Conservation (phyloP, 2,888 invertebrate species). For the Phrixothrix hirtus region DNA sequence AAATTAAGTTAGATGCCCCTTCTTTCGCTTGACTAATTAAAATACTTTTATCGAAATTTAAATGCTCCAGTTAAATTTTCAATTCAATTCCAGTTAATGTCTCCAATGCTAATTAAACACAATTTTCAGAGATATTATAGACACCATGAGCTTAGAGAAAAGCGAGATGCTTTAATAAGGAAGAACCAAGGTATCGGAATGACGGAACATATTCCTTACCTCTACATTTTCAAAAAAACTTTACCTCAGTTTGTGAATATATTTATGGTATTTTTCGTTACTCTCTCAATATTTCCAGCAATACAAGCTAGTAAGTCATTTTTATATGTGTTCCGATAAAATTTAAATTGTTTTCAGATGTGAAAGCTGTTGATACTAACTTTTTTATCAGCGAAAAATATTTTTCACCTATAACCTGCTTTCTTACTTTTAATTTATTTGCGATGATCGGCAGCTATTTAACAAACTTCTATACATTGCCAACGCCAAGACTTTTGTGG, state of each 20-base stretch:
- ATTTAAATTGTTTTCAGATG: constrained; percentile 52
- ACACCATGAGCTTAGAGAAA: constrained; percentile 75
- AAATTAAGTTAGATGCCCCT: no score
- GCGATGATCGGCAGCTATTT: constrained; percentile 91
- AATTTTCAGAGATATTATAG: constrained; percentile 80
- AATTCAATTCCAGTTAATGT: no score
- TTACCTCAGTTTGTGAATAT: constrained; percentile 88
- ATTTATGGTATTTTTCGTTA: constrained; percentile 90
- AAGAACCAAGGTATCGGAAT: constrained; percentile 53
- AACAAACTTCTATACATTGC: no score
- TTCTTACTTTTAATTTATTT: constrained; percentile 89
- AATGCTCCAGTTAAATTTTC: no score
- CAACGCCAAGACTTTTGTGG: constrained; percentile 74
- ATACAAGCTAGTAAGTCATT: constrained; percentile 76
- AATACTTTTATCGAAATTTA: no score
- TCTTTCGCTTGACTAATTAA: no score
- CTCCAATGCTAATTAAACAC: no score
- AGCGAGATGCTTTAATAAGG: constrained; percentile 62
- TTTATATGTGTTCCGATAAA: background rate
- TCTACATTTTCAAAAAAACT: constrained; percentile 71
- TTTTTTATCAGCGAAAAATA: constrained; percentile 63
- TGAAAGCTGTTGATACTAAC: constrained; percentile 57
- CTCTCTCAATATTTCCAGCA: constrained; percentile 86
- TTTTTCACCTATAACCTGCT: constrained; percentile 80
- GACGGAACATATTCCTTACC: constrained; percentile 63